Evolutionary conservation across 2,113 vertebrate genomes (phyloP), one percentile per base, ranked within the genome.

Genomic region (Craseonycteris thonglongyai): DNA sequence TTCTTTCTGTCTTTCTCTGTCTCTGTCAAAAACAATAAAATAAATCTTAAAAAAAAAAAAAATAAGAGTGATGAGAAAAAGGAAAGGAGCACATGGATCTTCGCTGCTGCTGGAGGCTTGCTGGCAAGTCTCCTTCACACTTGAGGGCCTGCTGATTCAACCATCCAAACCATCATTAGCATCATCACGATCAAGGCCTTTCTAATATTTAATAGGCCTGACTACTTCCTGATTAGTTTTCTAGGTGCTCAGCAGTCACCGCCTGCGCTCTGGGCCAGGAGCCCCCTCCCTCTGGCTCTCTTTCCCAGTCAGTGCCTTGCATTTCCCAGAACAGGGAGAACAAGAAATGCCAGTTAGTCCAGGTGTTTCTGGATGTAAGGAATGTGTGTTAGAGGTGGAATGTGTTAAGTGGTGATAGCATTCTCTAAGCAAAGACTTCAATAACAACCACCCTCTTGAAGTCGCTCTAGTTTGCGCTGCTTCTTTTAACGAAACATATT

Each of bases 401-500:
- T 5, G 6, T 68, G 24, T 51, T 71, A 33, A 47, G 35, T 16
- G 6, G 40, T 5, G 71, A 87, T 87, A 89, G 61, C 40, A 40
- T 47, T 54, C 68, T 90, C 35, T 63, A 74, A 66, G 87, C 66
- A 45, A 61, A 61, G 51, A 22, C 24, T 83, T 83, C 63, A 24
- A 18, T 66, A 68, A 83, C 88, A 94, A 54, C 69, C 15, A 33
- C 35, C 51, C 30, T 76, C 21, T 69, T 30, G 30, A 68, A 59
- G 54, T n/a, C 40, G 63, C 24, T 83, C 30, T n/a, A 54, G 26
- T 18, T 21, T 30, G 42, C 49, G 45, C 49, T 3, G 21, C 88
- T 40, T 30, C 42, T 94, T 95, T 98, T 83, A 61, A 92, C 74
- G 68, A 95, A 76, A 76, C 75, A 92, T 93, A 96, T 96, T 97